These are phyloP conservation scores for Myotis pilosus DNA, from an alignment of 2,797 vertebrate genomes.

Conservation along the genomic window DNA sequence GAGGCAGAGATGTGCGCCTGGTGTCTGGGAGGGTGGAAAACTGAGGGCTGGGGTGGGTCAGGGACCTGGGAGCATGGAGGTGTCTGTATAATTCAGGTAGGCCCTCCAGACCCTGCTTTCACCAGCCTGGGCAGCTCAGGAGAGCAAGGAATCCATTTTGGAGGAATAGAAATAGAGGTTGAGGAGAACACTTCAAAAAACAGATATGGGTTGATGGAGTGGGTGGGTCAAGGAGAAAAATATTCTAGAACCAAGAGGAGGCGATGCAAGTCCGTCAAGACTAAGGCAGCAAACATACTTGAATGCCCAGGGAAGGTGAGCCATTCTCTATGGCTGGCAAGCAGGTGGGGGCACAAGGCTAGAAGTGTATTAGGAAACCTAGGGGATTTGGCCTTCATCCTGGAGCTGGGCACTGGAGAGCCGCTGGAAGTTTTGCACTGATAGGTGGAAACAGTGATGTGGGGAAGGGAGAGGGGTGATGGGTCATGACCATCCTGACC, in stretches of 20 bases:
- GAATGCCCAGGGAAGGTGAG: background rate
- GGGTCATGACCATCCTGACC: background rate
- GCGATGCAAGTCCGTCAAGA: background rate
- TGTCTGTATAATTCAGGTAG: background rate
- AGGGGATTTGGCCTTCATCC: background rate
- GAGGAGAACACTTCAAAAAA: background rate
- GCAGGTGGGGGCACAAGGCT: accelerated
- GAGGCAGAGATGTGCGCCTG: background rate
- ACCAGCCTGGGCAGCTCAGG: background rate
- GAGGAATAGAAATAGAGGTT: background rate
- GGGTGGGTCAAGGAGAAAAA: background rate
- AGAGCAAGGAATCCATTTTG: background rate
- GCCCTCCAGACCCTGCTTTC: background rate
- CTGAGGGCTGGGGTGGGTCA: background rate
- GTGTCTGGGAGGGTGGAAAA: background rate
- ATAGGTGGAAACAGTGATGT: background rate
- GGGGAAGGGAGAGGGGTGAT: background rate
- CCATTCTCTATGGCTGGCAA: background rate
- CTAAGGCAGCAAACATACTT: background rate
- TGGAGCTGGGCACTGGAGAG: background rate
- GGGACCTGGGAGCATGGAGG: background rate
- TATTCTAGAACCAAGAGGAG: background rate
- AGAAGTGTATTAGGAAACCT: background rate
- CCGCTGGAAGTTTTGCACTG: background rate
- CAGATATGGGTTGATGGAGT: background rate